Conservation (phyloP, 2,797 vertebrate species). For the Gallinago stenura region DNA sequence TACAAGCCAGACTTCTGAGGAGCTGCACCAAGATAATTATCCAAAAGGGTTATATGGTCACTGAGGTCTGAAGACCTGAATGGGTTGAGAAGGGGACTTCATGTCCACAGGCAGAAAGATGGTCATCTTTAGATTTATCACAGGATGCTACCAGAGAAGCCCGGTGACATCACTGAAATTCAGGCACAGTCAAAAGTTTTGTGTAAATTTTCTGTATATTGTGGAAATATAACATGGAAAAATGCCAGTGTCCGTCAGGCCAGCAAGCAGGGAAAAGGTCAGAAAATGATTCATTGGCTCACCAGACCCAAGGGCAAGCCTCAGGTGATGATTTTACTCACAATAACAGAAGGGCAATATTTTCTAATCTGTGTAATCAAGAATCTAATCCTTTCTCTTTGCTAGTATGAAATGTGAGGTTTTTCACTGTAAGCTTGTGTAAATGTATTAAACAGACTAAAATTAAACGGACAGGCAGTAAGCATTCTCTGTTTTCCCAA, state of each 20-base stretch:
- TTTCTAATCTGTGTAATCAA: slow-evolving; percentile 48
- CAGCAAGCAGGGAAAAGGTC: slow-evolving; percentile 8
- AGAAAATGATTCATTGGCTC: slow-evolving; percentile 26
- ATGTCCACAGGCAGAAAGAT: background rate
- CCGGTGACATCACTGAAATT: background rate
- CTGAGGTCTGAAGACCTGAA: background rate
- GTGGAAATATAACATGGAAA: background rate
- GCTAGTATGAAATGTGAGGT: background rate
- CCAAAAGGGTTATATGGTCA: background rate
- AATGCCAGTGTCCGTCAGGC: background rate
- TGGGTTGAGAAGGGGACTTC: background rate
- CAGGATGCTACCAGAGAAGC: background rate
- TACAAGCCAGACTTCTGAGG: background rate
- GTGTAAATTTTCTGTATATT: background rate
- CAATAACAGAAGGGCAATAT: slow-evolving; percentile 5
- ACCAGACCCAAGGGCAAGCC: background rate
- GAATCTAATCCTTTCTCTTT: slow-evolving; percentile 24
- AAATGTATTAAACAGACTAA: slow-evolving; percentile 8
- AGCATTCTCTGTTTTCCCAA: background rate
- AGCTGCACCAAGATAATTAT: background rate
- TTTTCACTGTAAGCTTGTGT: background rate
- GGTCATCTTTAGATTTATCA: background rate
- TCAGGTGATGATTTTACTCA: slow-evolving; percentile 38
- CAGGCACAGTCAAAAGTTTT: background rate
- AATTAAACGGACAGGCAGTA: slow-evolving; percentile 7